Conservation (phyloP, 1,140 invertebrate species). For the Melitaea cinxia region DNA sequence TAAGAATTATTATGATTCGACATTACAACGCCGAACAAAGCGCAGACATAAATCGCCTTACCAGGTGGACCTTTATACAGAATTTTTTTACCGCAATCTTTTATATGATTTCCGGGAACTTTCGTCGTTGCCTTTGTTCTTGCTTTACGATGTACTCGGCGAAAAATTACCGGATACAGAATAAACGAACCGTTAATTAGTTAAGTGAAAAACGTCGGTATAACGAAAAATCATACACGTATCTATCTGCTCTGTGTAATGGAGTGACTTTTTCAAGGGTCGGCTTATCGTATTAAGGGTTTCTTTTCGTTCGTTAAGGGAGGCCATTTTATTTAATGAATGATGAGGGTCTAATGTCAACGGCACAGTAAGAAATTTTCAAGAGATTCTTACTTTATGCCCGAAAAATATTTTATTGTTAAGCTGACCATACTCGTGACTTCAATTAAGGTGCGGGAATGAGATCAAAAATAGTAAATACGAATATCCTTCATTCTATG, state of each 20-base stretch:
- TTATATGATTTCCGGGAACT: slow-evolving; percentile 20
- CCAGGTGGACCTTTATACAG: slow-evolving; percentile 17
- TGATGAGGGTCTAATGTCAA: slow-evolving; percentile 4
- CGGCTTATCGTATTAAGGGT: slow-evolving; percentile 4
- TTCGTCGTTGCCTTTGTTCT: slow-evolving; percentile 11
- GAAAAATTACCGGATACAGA: slow-evolving; percentile 4
- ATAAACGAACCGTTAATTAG: neutral
- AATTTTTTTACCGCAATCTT: slow-evolving; percentile 25
- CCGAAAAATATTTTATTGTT: neutral
- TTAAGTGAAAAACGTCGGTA: neutral
- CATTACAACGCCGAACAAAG: slow-evolving; percentile 16
- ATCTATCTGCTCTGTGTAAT: neutral
- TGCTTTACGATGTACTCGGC: slow-evolving; percentile 2
- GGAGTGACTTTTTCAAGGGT: neutral
- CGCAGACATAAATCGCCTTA: slow-evolving; percentile 23
- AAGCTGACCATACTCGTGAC: no score
- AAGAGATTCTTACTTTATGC: neutral
- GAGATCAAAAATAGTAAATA: no score
- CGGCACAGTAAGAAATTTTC: neutral
- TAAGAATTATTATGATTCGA: slow-evolving; percentile 13
- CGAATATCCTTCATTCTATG: no score
- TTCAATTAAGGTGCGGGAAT: neutral
- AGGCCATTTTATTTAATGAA: slow-evolving; percentile 4
- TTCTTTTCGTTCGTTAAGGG: slow-evolving; percentile 1
- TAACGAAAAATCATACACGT: neutral